Evolutionary conservation across 2,797 vertebrate genomes (phyloP).

Genomic region (Pangasius mekongensis): DNA sequence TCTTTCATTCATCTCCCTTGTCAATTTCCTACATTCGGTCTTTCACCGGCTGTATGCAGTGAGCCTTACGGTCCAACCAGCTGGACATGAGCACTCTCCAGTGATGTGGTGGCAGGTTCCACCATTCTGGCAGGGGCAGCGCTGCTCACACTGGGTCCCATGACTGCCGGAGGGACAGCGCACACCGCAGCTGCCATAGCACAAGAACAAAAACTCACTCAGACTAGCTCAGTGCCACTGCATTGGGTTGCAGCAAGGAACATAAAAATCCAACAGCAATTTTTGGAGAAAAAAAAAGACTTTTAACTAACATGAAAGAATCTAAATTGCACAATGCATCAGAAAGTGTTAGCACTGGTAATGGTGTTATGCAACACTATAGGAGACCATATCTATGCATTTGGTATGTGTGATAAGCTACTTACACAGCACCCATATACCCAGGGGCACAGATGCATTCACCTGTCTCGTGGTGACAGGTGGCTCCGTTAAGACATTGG

Average conservation of each 20-base stretch:
- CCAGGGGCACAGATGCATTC: constrained; percentile 95
- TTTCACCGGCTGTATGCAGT: constrained; percentile 13
- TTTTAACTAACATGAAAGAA: neutral
- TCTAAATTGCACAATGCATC: too few species aligned
- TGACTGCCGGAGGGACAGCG: constrained; percentile 94
- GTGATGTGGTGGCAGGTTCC: constrained; percentile 96
- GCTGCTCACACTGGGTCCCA: constrained; percentile 91
- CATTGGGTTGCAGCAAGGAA: neutral
- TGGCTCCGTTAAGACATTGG: constrained; percentile 93
- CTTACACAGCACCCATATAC: constrained; percentile 96
- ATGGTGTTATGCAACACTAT: neutral
- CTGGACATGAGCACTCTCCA: constrained; percentile 92
- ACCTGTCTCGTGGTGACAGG: constrained; percentile 91
- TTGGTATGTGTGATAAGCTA: constrained; percentile 56
- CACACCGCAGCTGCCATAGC: constrained; percentile 86
- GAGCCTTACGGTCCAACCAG: constrained; percentile 90
- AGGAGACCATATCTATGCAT: neutral
- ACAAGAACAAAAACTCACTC: constrained; percentile 27
- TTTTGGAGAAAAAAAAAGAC: neutral
- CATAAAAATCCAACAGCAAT: neutral
- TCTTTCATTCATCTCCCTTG: constrained; percentile 9
- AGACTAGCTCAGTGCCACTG: constrained; percentile 8
- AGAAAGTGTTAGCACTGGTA: neutral
- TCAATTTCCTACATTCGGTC: constrained; percentile 2
- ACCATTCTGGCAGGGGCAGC: constrained; percentile 96